These are phyloP conservation scores for Chelonoidis abingdonii DNA, from an alignment of 2,113 vertebrate species.

Conservation along the genomic window DNA sequence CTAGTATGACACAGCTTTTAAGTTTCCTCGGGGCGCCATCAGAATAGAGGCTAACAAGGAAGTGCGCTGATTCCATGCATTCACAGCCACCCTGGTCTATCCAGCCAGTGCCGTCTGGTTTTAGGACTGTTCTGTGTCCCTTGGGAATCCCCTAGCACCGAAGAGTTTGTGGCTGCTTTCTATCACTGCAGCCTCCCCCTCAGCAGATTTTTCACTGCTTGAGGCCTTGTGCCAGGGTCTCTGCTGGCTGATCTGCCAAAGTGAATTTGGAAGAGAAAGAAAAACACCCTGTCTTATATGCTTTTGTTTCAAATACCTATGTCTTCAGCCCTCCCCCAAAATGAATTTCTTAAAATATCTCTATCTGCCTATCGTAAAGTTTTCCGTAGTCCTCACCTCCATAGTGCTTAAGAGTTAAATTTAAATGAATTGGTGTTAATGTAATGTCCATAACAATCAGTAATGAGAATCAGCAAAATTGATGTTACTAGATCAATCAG, in stretches of 20 bases:
- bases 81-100: not conserved
- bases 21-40: rapidly evolving
- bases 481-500: not conserved
- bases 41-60: rapidly evolving
- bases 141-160: not conserved
- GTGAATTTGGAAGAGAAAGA: not conserved
- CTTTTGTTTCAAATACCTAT: not conserved
- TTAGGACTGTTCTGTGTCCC: not conserved
- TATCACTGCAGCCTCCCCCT: not conserved
- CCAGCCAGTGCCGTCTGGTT: not conserved
- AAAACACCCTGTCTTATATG: not conserved
- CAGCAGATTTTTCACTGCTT: not conserved
- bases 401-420: not conserved
- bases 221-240: not conserved
- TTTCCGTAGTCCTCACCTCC: not conserved
- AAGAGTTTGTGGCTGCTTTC: not conserved
- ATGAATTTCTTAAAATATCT: not conserved
- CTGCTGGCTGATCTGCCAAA: not conserved
- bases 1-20: not conserved
- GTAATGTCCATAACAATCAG: not conserved
- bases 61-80: not conserved
- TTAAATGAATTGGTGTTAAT: not conserved
- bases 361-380: not conserved
- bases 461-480: not conserved
- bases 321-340: not conserved